These are phyloP conservation scores for Eupithecia vulgata DNA, from an alignment of 2,888 invertebrate species.

Conservation along the genomic window DNA sequence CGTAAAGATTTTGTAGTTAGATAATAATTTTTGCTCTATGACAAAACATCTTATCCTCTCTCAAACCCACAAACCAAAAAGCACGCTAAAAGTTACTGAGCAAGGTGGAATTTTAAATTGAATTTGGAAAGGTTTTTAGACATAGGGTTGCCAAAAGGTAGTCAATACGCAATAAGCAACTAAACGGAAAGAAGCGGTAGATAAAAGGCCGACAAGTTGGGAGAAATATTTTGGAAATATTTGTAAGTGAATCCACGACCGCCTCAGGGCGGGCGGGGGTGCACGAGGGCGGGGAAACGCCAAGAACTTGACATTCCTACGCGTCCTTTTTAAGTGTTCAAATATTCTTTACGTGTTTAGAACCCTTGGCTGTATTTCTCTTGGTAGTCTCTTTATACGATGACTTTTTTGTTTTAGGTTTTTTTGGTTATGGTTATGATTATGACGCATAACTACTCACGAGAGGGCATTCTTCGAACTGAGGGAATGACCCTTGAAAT, in stretches of 20 bases:
- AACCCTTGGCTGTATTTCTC: not conserved
- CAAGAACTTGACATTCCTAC: conserved; percentile 27
- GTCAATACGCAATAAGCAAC: conserved; percentile 68
- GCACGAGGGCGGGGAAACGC: conserved; percentile 44
- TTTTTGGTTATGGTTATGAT: not conserved
- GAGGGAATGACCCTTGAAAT: conserved; percentile 8
- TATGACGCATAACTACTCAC: conserved; percentile 6
- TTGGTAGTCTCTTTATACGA: not conserved
- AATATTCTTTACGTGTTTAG: not conserved
- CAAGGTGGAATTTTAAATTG: conserved; percentile 34
- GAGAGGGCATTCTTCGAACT: conserved; percentile 4
- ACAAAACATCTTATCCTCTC: conserved; percentile 40
- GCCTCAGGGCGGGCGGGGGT: conserved; percentile 59
- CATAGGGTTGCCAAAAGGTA: conserved; percentile 30
- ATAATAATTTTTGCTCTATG: conserved; percentile 62
- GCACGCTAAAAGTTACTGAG: rapidly evolving
- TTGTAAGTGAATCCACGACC: conserved; percentile 75
- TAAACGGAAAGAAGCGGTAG: conserved; percentile 82
- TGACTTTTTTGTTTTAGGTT: conserved; percentile 9
- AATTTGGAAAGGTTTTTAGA: conserved; percentile 27
- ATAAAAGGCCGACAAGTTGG: conserved; percentile 81
- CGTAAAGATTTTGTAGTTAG: conserved; percentile 78
- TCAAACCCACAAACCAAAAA: conserved; percentile 26
- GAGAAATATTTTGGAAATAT: conserved; percentile 84
- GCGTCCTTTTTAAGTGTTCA: conserved; percentile 20